phyloP scores from a whole-genome alignment of 2,113 vertebrate species.

The Urocynchramus pylzowi region DNA sequence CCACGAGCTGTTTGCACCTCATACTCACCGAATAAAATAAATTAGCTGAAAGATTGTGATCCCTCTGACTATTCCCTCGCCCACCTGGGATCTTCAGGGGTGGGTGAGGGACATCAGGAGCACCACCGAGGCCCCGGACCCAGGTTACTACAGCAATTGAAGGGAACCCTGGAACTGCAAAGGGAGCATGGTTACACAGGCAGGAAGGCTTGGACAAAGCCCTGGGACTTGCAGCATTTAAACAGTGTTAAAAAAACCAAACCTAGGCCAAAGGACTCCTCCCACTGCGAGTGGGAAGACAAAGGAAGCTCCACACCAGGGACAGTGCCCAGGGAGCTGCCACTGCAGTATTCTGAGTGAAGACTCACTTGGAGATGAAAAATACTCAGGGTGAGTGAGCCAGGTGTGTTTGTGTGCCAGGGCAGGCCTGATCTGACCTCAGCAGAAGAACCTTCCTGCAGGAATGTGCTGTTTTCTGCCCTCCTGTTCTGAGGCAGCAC shows the following conservation, averaged over 20 bases:
- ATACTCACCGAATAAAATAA: slow-evolving; percentile 93
- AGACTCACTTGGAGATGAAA: background rate
- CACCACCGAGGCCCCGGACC: slow-evolving; percentile 99
- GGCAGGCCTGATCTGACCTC: background rate
- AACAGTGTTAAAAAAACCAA: background rate
- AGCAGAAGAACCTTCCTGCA: background rate
- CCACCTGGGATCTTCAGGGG: slow-evolving; percentile 99
- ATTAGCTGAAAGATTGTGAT: slow-evolving; percentile 99
- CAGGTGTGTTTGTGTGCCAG: background rate
- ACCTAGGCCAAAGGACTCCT: background rate
- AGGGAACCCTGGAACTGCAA: slow-evolving; percentile 83
- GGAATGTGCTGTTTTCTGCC: background rate
- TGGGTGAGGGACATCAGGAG: slow-evolving; percentile 99
- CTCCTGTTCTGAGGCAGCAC: background rate
- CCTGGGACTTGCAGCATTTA: background rate
- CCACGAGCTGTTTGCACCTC: background rate
- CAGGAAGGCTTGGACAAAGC: background rate
- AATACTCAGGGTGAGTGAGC: background rate
- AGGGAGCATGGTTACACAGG: background rate
- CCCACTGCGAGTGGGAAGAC: background rate
- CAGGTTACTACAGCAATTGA: slow-evolving; percentile 94
- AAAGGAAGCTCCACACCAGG: background rate
- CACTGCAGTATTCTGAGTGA: background rate
- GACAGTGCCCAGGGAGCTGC: background rate
- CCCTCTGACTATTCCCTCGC: slow-evolving; percentile 99